These are phyloP conservation scores for Falcunculus frontatus DNA, from an alignment of 2,113 vertebrate genomes.

Conservation along the genomic window DNA sequence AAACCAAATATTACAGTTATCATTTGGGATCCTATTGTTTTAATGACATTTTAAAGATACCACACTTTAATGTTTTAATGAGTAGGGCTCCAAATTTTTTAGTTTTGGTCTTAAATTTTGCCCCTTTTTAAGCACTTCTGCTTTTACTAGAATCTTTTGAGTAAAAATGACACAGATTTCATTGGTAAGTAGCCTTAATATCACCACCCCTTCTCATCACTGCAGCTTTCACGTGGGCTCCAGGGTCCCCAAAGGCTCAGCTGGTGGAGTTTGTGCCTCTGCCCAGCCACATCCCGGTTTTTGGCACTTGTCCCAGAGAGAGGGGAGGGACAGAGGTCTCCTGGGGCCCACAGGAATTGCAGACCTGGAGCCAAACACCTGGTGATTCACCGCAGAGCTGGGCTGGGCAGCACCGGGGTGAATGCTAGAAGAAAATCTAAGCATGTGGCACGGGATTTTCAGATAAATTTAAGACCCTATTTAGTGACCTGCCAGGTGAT, in stretches of 20 bases:
- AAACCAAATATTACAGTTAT: constrained; percentile 45
- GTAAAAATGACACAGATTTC: background rate
- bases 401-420: background rate
- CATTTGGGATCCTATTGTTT: constrained; percentile 12
- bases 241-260: background rate
- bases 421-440: background rate
- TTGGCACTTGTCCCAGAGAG: background rate
- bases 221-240: background rate
- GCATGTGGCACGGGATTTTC: background rate
- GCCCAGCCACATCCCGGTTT: background rate
- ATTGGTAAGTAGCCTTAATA: background rate
- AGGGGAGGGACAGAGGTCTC: background rate
- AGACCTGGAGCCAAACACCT: background rate
- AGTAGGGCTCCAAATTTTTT: constrained; percentile 11
- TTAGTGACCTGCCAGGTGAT: background rate
- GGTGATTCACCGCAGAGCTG: background rate
- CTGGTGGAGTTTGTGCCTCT: background rate
- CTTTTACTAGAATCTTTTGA: background rate
- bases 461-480: background rate
- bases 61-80: background rate
- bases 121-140: background rate
- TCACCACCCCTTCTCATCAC: background rate
- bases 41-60: constrained; percentile 42
- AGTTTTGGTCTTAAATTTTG: background rate
- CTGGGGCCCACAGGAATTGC: background rate